phyloP scores from a whole-genome alignment of 1,140 invertebrate species.

The Pogonus chalceus region DNA sequence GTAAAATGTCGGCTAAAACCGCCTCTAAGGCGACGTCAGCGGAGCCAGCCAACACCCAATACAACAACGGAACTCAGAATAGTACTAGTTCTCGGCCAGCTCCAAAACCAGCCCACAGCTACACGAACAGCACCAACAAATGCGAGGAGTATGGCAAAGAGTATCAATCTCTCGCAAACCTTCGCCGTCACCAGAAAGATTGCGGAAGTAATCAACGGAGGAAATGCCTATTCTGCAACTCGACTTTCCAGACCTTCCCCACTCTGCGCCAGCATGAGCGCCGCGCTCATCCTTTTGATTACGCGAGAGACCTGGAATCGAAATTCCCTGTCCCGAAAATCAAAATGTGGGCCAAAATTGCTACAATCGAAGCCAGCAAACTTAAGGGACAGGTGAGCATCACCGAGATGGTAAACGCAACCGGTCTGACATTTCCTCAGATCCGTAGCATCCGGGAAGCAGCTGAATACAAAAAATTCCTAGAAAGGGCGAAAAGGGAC shows the following conservation, averaged over 20 bases:
- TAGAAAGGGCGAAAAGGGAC: background rate
- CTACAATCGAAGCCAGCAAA: background rate
- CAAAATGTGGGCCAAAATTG: background rate
- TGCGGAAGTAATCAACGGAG: background rate
- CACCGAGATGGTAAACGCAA: background rate
- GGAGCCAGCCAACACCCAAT: no score
- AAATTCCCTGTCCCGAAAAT: background rate
- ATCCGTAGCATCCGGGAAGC: background rate
- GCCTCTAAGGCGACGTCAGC: no score
- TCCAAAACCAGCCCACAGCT: no score
- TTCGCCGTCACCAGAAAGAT: no score
- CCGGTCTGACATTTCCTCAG: background rate
- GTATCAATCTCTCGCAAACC: no score
- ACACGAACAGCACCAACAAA: no score
- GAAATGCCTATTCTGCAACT: background rate
- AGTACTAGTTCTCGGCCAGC: no score
- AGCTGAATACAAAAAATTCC: background rate
- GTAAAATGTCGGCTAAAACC: no score
- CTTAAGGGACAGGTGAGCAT: background rate
- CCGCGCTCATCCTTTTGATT: slow-evolving; percentile 3
- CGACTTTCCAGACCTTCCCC: background rate
- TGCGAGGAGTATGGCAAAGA: no score
- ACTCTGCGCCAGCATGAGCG: slow-evolving; percentile 9
- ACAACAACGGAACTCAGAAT: no score
- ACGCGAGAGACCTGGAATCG: background rate